Evolutionary conservation across 2,113 vertebrate species (phyloP).

Genomic region (Labeo catla): DNA sequence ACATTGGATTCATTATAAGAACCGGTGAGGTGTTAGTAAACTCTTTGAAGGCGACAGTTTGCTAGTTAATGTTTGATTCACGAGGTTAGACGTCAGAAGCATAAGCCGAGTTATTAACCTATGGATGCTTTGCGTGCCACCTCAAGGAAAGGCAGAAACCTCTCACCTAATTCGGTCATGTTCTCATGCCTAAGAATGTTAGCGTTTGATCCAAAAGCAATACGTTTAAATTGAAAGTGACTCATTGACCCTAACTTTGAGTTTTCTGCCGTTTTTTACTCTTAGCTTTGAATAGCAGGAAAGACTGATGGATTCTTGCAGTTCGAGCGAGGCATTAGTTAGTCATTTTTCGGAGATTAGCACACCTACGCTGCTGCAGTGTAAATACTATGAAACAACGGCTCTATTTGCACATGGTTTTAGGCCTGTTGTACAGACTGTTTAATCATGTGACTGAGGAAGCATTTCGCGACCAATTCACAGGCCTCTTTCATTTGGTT

Average conservation of each 20-base stretch:
- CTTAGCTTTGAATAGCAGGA: conserved; percentile 24
- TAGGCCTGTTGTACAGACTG: neutral
- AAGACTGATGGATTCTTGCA: conserved; percentile 32
- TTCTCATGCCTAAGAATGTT: conserved; percentile 26
- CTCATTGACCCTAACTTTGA: conserved; percentile 14
- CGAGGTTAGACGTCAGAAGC: neutral
- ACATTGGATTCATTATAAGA: neutral
- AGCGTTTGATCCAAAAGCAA: conserved; percentile 7
- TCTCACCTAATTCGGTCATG: neutral
- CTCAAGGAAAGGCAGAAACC: conserved; percentile 13
- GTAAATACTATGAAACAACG: conserved; percentile 36
- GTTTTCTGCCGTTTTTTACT: conserved; percentile 25
- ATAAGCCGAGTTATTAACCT: neutral
- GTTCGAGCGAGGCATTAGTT: conserved; percentile 21
- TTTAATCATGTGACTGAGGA: conserved; percentile 39
- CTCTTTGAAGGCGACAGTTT: neutral
- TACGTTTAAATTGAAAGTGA: conserved; percentile 19
- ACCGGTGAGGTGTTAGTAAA: neutral
- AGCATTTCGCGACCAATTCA: conserved; percentile 16
- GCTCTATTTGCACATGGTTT: conserved; percentile 34
- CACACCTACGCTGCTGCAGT: conserved; percentile 30
- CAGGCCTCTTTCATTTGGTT: conserved; percentile 13
- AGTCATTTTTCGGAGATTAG: conserved; percentile 36
- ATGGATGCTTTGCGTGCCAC: neutral
- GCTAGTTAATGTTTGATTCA: neutral